Percentiles rank a stretch among this genome's conserved stretches.
These are phyloP conservation scores for Stegophylla sp. DNA, from an alignment of 2,888 invertebrate genomes.

Conservation along the genomic window DNA sequence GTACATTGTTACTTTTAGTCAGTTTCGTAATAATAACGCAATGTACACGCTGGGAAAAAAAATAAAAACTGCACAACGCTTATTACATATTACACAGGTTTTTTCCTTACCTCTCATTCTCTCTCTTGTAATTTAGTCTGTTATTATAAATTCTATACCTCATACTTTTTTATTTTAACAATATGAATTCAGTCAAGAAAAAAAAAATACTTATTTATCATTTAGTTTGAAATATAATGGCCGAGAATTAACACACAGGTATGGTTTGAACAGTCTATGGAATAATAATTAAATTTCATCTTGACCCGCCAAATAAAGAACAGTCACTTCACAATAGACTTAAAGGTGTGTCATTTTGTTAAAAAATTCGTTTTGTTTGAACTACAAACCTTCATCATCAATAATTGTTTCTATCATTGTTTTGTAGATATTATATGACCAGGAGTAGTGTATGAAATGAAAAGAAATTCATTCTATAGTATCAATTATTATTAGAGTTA, in stretches of 20 bases:
- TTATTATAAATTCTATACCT: constrained; percentile 5
- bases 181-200: constrained; percentile 13
- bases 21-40: constrained; percentile 48
- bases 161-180: constrained; percentile 30
- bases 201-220: background rate
- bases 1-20: constrained; percentile 6
- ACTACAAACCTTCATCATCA: background rate
- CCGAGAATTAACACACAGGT: constrained; percentile 13
- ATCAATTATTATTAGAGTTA: constrained; percentile 6
- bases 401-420: background rate
- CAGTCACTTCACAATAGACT: constrained; percentile 16
- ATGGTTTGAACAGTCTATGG: constrained; percentile 4
- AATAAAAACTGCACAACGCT: constrained; percentile 48
- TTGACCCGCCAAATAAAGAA: constrained; percentile 46
- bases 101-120: constrained; percentile 29
- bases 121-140: constrained; percentile 34
- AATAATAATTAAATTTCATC: constrained; percentile 41
- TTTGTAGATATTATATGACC: background rate
- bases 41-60: constrained; percentile 47
- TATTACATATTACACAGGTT: constrained; percentile 46
- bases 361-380: background rate
- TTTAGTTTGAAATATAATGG: constrained; percentile 29
- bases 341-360: constrained; percentile 42
- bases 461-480: background rate
- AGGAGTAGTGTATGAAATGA: background rate